Base-by-base conservation (phyloP, 2,113 vertebrate genomes). In the Piaya cayana region DNA sequence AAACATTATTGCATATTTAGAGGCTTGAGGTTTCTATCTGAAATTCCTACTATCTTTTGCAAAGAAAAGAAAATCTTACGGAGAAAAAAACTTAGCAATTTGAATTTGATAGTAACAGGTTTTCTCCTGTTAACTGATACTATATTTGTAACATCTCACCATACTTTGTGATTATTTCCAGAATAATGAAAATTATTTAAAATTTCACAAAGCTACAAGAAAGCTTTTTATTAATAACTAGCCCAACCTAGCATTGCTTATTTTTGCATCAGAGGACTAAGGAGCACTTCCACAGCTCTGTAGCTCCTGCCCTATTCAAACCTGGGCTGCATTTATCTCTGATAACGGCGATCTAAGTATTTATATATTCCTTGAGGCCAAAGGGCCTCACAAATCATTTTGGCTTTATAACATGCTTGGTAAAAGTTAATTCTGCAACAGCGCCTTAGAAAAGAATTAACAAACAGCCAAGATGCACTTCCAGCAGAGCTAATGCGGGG, bases 51-150 rank as follows among this genome's bases (percentile, higher is more conserved):
- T 49, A n/a, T 3, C 3, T 85, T 87, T 76, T 82, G 32, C 36
- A 85, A 72, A 76, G 32, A 37, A 75, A 92, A 67, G 1, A 58
- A 76, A 82, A 82, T 37, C 23, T 30, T 18, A 1, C 5, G 6
- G 8, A 5, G 2, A 0, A 4, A 42, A 56, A 86, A 76, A 49
- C 0, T 0, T n/a, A 64, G 27, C 25, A 53, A 67, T 55, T 70
- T 85, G 34, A 72, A 74, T 78, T 50, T 79, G 9, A 71, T 21
- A 63, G 12, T 45, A 86, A 60, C 16, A 8, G 14, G 1, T 36
- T 67, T 82, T 90, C n/a, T 52, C 22, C 36, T 62, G 16, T 50
- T 32, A 90, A 55, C 21, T 17, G 8, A 34, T 47, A n/a, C 8
- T 45, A 4, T 45, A 67, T 67, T 86, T 83, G 37, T 49, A 70